Evolutionary conservation across 2,888 invertebrate species (phyloP).

Genomic region (Phengaris alcon): DNA sequence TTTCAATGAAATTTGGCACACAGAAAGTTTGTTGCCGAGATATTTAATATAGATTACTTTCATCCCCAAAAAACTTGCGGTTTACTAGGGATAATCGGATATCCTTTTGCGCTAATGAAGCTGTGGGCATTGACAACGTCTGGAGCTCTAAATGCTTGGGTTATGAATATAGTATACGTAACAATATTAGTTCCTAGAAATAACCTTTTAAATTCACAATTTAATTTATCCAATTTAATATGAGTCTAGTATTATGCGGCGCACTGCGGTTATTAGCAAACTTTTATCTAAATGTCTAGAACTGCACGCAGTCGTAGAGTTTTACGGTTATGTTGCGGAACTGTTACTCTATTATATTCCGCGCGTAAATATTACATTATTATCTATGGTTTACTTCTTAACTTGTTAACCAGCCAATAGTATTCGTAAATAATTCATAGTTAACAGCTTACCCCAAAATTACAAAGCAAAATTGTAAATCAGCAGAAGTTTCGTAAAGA

Average conservation of each 20-base stretch:
- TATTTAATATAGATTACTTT: too few relatives aligned
- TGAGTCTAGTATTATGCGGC: conserved; percentile 29
- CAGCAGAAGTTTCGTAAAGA: too few relatives aligned
- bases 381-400: not conserved
- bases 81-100: too few relatives aligned
- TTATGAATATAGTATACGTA: too few relatives aligned
- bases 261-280: conserved; percentile 37
- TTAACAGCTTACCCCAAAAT: too few relatives aligned
- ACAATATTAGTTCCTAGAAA: not conserved
- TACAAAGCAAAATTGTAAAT: too few relatives aligned
- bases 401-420: not conserved
- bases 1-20: too few relatives aligned
- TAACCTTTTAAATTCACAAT: not conserved
- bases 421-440: not conserved
- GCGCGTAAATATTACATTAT: conserved; percentile 19
- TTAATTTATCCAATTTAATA: conserved; percentile 19
- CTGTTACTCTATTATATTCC: conserved; percentile 33
- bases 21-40: too few relatives aligned
- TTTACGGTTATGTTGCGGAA: conserved; percentile 35
- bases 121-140: too few relatives aligned
- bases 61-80: too few relatives aligned
- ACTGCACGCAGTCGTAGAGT: conserved; percentile 35
- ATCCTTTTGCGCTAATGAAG: too few relatives aligned
- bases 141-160: too few relatives aligned
- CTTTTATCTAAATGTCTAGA: conserved; percentile 39